Percentiles rank a stretch among this genome's conserved stretches.
Conservation (phyloP, 2,888 invertebrate species). For the Disparrhopalites patrizii region DNA sequence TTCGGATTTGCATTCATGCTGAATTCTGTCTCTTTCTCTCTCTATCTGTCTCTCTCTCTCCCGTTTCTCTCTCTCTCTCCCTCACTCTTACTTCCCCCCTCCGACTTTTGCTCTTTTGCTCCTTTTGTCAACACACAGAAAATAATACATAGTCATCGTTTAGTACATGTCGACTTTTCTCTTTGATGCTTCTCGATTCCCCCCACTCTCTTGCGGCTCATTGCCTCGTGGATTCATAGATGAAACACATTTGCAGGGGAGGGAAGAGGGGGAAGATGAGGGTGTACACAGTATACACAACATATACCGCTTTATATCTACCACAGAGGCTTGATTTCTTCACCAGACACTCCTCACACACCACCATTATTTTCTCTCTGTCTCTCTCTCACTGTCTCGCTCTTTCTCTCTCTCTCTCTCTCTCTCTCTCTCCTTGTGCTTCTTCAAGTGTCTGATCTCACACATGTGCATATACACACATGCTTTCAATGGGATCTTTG, state of each 20-base stretch:
- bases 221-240: slow-evolving; percentile 11
- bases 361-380: too few species aligned
- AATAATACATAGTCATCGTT: slow-evolving; percentile 23
- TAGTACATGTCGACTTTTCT: slow-evolving; percentile 16
- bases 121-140: slow-evolving; percentile 26
- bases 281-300: too few species aligned
- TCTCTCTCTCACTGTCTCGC: slow-evolving; percentile 4
- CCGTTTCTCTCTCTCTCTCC: too few species aligned
- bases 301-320: too few species aligned
- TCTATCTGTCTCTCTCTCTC: too few species aligned
- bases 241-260: slow-evolving; percentile 4
- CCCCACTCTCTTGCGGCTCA: slow-evolving; percentile 6
- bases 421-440: not conserved
- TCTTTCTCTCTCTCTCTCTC: not conserved
- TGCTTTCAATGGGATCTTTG: too few species aligned
- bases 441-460: too few species aligned
- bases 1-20: slow-evolving; percentile 29
- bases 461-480: not conserved
- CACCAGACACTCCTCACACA: too few species aligned
- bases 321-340: slow-evolving; percentile 1
- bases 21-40: slow-evolving; percentile 10
- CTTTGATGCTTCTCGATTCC: slow-evolving; percentile 23
- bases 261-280: not conserved
- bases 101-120: too few species aligned
- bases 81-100: too few species aligned